Percentiles rank a stretch among this genome's conserved stretches.
Evolutionary conservation across 2,888 invertebrate genomes (phyloP).

Genomic region (Luperina nickerlii): DNA sequence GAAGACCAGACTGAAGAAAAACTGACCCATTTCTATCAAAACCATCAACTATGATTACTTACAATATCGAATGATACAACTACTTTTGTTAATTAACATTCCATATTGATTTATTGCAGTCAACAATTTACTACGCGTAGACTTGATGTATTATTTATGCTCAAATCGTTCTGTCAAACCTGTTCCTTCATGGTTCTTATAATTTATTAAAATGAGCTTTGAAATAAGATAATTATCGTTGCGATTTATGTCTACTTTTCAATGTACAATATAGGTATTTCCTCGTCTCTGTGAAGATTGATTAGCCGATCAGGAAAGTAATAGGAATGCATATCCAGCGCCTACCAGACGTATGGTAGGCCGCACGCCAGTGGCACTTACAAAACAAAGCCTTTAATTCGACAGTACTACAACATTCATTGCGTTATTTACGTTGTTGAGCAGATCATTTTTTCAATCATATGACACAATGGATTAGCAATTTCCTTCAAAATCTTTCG

Average conservation of each 20-base stretch:
- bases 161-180: conserved; percentile 23
- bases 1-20: not conserved
- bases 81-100: conserved; percentile 43
- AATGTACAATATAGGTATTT: conserved; percentile 16
- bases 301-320: not conserved
- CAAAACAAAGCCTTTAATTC: not conserved
- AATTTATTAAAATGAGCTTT: conserved; percentile 33
- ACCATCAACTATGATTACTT: conserved; percentile 2
- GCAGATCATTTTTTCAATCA: not conserved
- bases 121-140: conserved; percentile 32
- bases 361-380: not conserved
- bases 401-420: not conserved
- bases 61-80: conserved; percentile 23
- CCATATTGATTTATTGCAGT: conserved; percentile 50
- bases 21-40: conserved; percentile 31
- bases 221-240: conserved; percentile 38
- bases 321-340: not conserved
- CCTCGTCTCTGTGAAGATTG: not conserved
- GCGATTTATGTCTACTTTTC: conserved; percentile 29
- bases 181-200: conserved; percentile 30
- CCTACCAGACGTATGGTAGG: not conserved
- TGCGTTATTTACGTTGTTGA: not conserved
- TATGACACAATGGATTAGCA: not conserved
- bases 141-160: conserved; percentile 49
- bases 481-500: too few species aligned